Conservation (phyloP, 2,797 vertebrate species). For the Phoebastria nigripes region DNA sequence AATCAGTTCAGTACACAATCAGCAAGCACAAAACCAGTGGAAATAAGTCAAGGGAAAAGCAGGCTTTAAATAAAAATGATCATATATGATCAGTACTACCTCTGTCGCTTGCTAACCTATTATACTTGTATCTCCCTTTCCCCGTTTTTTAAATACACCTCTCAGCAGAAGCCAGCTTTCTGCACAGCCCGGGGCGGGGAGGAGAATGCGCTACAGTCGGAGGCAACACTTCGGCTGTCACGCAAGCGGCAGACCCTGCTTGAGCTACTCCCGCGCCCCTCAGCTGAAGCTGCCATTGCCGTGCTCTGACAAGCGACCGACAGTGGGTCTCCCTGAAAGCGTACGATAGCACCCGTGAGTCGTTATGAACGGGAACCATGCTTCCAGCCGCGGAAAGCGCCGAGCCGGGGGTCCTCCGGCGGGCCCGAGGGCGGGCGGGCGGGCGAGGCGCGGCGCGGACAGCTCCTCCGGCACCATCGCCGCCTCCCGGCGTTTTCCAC, state of each 20-base stretch:
- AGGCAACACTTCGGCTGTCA: not conserved
- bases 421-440: not conserved
- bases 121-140: accelerated
- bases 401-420: not conserved
- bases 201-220: not conserved
- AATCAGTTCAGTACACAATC: not conserved
- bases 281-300: not conserved
- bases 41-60: not conserved
- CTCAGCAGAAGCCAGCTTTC: not conserved
- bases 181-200: not conserved
- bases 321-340: not conserved
- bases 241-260: not conserved
- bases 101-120: not conserved
- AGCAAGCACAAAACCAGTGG: not conserved
- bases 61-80: not conserved
- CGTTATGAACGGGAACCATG: accelerated
- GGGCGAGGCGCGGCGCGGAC: not conserved
- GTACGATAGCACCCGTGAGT: not conserved
- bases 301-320: not conserved
- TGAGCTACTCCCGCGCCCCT: not conserved
- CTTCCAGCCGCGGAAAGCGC: not conserved
- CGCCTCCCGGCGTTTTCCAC: not conserved
- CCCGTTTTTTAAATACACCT: not conserved
- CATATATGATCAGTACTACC: not conserved
- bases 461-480: not conserved